Conservation (phyloP, 2,888 invertebrate genomes). For the Lycaena phlaeas region DNA sequence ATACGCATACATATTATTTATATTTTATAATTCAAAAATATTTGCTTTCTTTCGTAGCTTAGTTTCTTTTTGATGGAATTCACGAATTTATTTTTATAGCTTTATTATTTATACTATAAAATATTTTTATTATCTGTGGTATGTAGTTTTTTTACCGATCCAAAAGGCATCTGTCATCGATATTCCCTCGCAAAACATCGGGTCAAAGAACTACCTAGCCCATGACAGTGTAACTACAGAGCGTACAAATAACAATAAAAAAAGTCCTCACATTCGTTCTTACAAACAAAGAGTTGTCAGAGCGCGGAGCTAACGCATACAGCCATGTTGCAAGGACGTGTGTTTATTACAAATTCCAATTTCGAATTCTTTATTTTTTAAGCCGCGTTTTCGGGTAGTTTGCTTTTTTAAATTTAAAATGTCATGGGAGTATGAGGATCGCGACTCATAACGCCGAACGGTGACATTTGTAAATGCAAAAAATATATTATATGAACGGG, state of each 20-base stretch:
- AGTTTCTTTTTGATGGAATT: too few relatives aligned
- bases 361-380: conserved; percentile 14
- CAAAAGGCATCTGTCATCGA: conserved; percentile 4
- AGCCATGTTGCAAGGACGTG: conserved; percentile 63
- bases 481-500: too few relatives aligned
- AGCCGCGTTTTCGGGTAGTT: conserved; percentile 12
- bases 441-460: not conserved
- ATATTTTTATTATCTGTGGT: too few relatives aligned
- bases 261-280: conserved; percentile 23
- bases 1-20: too few relatives aligned
- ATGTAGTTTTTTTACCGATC: too few relatives aligned
- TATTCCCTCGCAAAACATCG: conserved; percentile 16
- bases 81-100: too few relatives aligned
- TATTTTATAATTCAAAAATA: too few relatives aligned
- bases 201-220: conserved; percentile 46
- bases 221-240: conserved; percentile 35
- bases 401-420: conserved; percentile 21
- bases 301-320: conserved; percentile 34
- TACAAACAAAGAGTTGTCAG: conserved; percentile 53
- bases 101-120: too few relatives aligned
- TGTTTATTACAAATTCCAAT: conserved; percentile 5
- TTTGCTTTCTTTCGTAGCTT: too few relatives aligned
- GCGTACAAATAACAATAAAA: conserved; percentile 49
- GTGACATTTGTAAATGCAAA: not conserved
- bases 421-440: conserved; percentile 30